phyloP scores from a whole-genome alignment of 1,140 invertebrate species.

The Harlomillsia oculata region DNA sequence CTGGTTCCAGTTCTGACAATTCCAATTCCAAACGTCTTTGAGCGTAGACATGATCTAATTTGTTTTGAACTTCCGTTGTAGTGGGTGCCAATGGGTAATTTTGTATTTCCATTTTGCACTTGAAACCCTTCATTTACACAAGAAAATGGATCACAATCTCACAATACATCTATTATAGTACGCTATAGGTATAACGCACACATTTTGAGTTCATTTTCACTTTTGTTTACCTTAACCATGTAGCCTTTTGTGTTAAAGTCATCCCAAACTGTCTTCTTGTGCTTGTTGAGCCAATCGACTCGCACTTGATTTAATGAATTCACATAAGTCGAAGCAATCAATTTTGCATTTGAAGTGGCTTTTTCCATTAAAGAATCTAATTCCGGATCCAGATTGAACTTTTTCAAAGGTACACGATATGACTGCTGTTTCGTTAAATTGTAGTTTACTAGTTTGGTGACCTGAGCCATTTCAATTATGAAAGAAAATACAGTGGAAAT shows the following conservation, averaged over 20 bases:
- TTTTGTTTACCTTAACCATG: slow-evolving; percentile 12
- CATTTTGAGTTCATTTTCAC: too few species aligned
- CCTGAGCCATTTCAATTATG: slow-evolving; percentile 4
- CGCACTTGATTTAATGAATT: slow-evolving; percentile 8
- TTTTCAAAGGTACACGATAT: slow-evolving; percentile 15
- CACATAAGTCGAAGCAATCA: background rate
- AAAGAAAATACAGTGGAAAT: background rate
- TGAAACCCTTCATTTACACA: slow-evolving; percentile 17
- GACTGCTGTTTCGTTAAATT: slow-evolving; percentile 9
- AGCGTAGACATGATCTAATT: background rate
- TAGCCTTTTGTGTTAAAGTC: slow-evolving; percentile 19
- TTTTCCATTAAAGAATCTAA: slow-evolving; percentile 10
- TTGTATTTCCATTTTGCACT: slow-evolving; percentile 8
- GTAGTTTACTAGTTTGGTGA: slow-evolving; percentile 16
- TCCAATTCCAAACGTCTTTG: slow-evolving; percentile 14
- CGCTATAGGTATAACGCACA: too few species aligned
- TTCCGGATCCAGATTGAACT: slow-evolving; percentile 29
- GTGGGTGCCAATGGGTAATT: slow-evolving; percentile 21
- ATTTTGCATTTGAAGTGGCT: background rate
- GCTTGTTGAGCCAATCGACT: slow-evolving; percentile 15
- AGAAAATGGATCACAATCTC: background rate
- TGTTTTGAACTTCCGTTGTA: background rate
- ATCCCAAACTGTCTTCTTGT: slow-evolving; percentile 27
- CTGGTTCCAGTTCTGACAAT: slow-evolving; percentile 9
- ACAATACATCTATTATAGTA: too few species aligned